Base-by-base conservation (phyloP, 2,888 invertebrate genomes). In the Amblyjoppa proteus region DNA sequence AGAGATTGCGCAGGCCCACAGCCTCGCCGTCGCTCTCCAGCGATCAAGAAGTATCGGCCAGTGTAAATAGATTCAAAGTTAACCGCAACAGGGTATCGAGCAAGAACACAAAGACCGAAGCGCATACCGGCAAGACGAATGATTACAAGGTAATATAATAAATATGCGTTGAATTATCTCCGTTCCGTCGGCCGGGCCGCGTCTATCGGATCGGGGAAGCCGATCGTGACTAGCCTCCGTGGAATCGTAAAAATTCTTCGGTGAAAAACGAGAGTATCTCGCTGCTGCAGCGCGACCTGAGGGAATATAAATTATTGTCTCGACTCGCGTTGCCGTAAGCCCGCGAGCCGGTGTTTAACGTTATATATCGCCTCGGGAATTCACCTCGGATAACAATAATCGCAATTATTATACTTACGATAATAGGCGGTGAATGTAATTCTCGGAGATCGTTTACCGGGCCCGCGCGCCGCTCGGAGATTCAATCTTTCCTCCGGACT, bases 1-100 rank as follows among this genome's bases (percentile, higher is more conserved):
- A 96, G 95, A 95, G 97, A 95, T 94, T 96, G 87, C 95, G 97
- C 73, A 95, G 96, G 90, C 96, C 97, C 16, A 95, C 95, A 71
- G 94, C 95, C 81, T 95, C 96, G 49, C 53, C 85, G 64, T 95
- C 96, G 87, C 95, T 95, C 5, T 94, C 95, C 53, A 94, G 92
- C 87, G 95, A 96, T 93, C 95, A 96, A 94, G 95, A 96, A 93
- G 95, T 96, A 84, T 95, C 96, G 84, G 94, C 96, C 79, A 95
- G 96, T 93, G 96, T 97, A 76, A 95, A 96, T 94, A 95, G 97
- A 94, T 95, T 97, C 93, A 94, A 94, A 90, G 90, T 94, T 53
- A 92, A 93, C 75, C 90, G 94, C 68, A 93, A 93, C 89, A 91
- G 94, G 76, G 89, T 92, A 49, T 89, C 85, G 84, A 93, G 90